Evolutionary conservation across 2,113 vertebrate genomes (phyloP).

Genomic region (Panthera leo): DNA sequence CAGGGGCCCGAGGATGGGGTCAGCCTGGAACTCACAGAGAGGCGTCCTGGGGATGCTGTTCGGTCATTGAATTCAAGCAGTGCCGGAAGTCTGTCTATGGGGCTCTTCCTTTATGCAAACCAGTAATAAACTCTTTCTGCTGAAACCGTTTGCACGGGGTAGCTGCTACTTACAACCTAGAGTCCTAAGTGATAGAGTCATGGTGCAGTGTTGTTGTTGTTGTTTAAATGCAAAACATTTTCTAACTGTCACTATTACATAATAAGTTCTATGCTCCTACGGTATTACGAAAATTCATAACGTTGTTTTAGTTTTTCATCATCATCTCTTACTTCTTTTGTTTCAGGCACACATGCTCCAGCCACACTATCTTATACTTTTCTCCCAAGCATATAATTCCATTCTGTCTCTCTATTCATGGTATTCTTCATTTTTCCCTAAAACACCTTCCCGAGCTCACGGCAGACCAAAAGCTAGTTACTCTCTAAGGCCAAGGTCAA

Average conservation of each 20-base stretch:
- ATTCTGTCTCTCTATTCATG: not conserved
- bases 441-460: not conserved
- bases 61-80: too few relatives aligned
- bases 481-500: not conserved
- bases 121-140: not conserved
- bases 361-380: not conserved
- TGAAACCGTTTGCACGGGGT: too few relatives aligned
- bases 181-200: too few relatives aligned
- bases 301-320: not conserved
- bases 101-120: not conserved
- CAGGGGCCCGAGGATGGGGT: not conserved
- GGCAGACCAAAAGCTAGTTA: not conserved
- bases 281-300: not conserved
- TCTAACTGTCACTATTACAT: not conserved
- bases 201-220: not conserved
- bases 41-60: not conserved
- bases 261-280: not conserved
- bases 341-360: fast-evolving
- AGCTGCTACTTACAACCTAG: not conserved
- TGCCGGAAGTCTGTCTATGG: not conserved
- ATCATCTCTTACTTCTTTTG: not conserved
- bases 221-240: not conserved
- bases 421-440: not conserved
- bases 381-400: not conserved
- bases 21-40: too few relatives aligned